Conservation (phyloP, 2,797 vertebrate genomes). For the Anguilla obscura region DNA sequence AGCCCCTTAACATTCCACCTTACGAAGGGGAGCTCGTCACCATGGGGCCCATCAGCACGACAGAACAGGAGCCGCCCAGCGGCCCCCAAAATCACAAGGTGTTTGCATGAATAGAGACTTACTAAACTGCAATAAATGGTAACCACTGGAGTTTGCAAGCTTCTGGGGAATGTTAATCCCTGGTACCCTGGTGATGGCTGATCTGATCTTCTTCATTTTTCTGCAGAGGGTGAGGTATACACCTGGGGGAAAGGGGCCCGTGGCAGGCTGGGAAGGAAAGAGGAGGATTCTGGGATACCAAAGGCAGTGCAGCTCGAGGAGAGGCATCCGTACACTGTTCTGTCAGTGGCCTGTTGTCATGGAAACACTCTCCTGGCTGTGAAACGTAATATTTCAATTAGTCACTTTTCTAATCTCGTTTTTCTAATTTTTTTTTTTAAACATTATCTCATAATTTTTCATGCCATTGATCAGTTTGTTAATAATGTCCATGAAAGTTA, state of each 20-base stretch:
- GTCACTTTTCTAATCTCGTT: not conserved
- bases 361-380: conserved; percentile 95
- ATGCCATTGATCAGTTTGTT: not conserved
- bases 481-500: not conserved
- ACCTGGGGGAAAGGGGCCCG: conserved; percentile 98
- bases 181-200: conserved; percentile 8
- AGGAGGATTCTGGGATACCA: conserved; percentile 85
- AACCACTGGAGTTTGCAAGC: no score
- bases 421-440: no score
- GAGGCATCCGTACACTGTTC: conserved; percentile 84
- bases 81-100: no score
- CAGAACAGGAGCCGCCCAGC: no score
- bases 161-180: not conserved
- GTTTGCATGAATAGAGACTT: no score
- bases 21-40: no score
- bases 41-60: no score
- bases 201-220: conserved; percentile 32
- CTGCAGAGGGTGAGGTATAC: conserved; percentile 88
- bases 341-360: conserved; percentile 96
- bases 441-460: not conserved
- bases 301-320: conserved; percentile 88
- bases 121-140: no score
- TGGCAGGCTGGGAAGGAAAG: conserved; percentile 91
- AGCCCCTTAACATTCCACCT: no score
- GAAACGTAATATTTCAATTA: conserved; percentile 82